Conservation (phyloP, 2,113 vertebrate genomes). For the Callipepla squamata region DNA sequence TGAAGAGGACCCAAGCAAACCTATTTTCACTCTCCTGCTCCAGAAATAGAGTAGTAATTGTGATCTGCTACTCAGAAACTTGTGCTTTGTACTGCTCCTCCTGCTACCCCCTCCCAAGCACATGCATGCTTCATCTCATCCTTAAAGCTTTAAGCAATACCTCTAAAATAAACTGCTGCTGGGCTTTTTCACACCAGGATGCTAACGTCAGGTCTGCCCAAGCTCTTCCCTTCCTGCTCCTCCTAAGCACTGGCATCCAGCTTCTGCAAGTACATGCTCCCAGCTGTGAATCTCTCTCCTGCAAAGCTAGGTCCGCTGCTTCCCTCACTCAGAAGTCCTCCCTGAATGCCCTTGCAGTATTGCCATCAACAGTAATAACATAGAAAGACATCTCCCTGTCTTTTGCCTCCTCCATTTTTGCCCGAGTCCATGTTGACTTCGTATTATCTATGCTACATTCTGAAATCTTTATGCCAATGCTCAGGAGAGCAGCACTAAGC, state of each 20-base stretch:
- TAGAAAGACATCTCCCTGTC: neutral
- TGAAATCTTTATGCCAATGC: neutral
- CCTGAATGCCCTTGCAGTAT: neutral
- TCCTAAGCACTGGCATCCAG: neutral
- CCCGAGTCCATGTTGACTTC: rapidly evolving
- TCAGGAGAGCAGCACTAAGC: neutral
- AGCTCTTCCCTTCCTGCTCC: neutral
- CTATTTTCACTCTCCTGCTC: neutral
- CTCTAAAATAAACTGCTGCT: neutral
- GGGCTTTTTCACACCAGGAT: neutral
- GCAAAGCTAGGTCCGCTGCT: neutral
- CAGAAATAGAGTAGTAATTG: neutral
- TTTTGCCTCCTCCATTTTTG: neutral
- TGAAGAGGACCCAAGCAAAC: neutral
- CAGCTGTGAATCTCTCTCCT: neutral
- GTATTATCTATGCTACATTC: neutral
- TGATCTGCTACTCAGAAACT: neutral
- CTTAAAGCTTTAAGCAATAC: neutral
- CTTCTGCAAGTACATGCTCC: neutral
- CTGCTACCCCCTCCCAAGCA: neutral
- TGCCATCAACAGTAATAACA: neutral
- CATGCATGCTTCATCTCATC: neutral
- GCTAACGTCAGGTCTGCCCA: neutral
- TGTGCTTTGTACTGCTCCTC: neutral
- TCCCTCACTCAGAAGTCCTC: neutral